phyloP scores from a whole-genome alignment of 2,888 invertebrate species.

The Oxycera nigricornis region DNA sequence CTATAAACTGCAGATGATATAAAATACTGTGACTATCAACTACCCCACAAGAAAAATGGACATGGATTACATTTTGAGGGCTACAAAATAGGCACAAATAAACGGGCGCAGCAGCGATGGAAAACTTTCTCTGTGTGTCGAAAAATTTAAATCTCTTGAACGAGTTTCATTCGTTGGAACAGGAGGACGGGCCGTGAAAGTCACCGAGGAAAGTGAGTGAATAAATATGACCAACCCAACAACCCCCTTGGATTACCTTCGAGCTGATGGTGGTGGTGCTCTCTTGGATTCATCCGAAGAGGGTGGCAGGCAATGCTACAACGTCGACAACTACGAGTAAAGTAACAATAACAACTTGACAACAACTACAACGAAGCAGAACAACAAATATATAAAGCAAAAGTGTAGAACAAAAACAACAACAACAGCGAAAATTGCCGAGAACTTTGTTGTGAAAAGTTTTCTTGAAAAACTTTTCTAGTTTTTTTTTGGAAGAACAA shows the following conservation, averaged over 20 bases:
- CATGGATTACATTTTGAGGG: not conserved
- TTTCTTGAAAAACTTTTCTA: constrained; percentile 29
- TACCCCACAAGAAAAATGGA: not conserved
- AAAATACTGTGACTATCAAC: not conserved
- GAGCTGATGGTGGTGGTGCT: not conserved
- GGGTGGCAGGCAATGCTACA: too few species aligned
- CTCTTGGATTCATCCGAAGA: too few species aligned
- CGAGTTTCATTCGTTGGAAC: not conserved
- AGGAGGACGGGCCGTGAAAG: not conserved
- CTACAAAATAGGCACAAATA: not conserved
- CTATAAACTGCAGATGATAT: not conserved
- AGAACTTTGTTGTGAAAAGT: constrained; percentile 41
- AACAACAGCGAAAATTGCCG: constrained; percentile 17
- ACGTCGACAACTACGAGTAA: not conserved
- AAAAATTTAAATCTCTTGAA: constrained; percentile 33
- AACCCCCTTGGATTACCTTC: not conserved
- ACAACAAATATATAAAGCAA: not conserved
- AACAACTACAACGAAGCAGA: constrained; percentile 3
- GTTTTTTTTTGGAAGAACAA: constrained; percentile 5
- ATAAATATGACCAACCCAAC: not conserved
- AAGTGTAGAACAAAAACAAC: constrained; percentile 18
- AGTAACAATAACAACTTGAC: constrained; percentile 5
- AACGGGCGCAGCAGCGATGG: not conserved
- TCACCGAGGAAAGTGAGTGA: not conserved
- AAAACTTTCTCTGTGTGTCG: not conserved